These are phyloP conservation scores for Zeus faber DNA, from an alignment of 2,113 vertebrate genomes.

Conservation along the genomic window DNA sequence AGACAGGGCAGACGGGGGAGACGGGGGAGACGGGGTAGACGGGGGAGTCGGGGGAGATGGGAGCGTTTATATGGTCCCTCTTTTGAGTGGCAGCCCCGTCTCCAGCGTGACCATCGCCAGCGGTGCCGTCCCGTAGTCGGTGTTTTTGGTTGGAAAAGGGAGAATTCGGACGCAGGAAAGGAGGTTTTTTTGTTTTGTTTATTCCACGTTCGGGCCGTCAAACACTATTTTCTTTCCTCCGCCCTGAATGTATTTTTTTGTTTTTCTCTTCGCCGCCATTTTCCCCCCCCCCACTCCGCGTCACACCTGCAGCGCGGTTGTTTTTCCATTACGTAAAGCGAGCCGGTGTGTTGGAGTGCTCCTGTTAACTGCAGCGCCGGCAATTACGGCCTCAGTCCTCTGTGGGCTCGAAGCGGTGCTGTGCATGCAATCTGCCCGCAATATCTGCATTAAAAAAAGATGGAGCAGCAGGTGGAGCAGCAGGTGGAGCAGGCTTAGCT, in stretches of 20 bases:
- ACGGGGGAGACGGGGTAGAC: too few relatives aligned
- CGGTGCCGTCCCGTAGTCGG: too few relatives aligned
- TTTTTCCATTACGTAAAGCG: slow-evolving; percentile 24
- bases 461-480: slow-evolving; percentile 15
- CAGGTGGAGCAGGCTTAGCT: neutral
- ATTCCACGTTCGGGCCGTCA: too few relatives aligned
- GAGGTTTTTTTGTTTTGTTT: too few relatives aligned
- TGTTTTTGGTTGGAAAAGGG: too few relatives aligned
- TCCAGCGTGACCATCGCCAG: too few relatives aligned
- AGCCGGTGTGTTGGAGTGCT: slow-evolving; percentile 36
- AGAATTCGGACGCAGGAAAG: too few relatives aligned
- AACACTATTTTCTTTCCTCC: neutral
- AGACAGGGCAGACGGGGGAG: too few relatives aligned
- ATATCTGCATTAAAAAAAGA: slow-evolving; percentile 44
- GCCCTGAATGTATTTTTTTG: neutral
- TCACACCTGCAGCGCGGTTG: slow-evolving; percentile 38
- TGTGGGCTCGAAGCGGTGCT: slow-evolving; percentile 41
- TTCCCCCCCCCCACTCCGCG: neutral
- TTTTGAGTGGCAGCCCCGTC: too few relatives aligned
- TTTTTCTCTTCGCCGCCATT: slow-evolving; percentile 14
- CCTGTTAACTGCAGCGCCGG: slow-evolving; percentile 48
- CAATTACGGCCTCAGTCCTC: slow-evolving; percentile 59
- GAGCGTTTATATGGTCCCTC: too few relatives aligned
- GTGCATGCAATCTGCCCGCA: slow-evolving; percentile 31
- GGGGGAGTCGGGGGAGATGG: too few relatives aligned